Evolutionary conservation across 2,113 vertebrate genomes (phyloP), one percentile per base, ranked within the genome.

Genomic region (Cyprinus carpio): DNA sequence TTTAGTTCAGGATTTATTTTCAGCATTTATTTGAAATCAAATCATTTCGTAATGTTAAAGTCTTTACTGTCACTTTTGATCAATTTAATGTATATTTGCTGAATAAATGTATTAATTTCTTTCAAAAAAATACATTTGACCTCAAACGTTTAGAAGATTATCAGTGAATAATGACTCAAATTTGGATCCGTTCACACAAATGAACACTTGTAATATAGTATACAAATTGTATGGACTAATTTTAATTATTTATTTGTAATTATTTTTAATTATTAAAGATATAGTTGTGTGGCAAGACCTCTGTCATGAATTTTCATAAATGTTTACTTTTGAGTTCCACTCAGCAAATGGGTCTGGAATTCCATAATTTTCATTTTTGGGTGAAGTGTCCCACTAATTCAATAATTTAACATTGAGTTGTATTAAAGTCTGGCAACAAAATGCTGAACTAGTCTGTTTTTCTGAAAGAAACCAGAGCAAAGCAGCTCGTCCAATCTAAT

Each of bases 401-500:
- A 60, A 60, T 60, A 60, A 4, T 60, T 60, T 60, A 60, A 23
- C 56, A 23, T 0, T n/a, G 3, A 60, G 56, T n/a, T 60, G 56
- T 60, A 60, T n/a, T 60, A n/a, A 23, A 60, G 56, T 3, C 20
- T 60, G 56, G 23, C 56, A n/a, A n/a, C 75, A 20, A 9, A 76
- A 54, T 31, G 75, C 76, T 37, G 11, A 60, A 60, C 74, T 18
- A 29, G n/a, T 13, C 7, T 29, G 37, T 75, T 51, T 62, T 62
- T 18, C 51, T 54, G 31, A 16, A 29, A 81, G 8, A 40, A 40
- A 46, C 31, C 20, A 34, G 11, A 81, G 37, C 13, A 37, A 81
- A 46, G 58, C 29, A 87, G 81, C 78, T 67, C 86, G 78, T 13
- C 40, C 71, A 80, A 65, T 86, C 88, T 91, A 83, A 81, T 71